phyloP scores from a whole-genome alignment of 2,113 vertebrate genomes.

The Bubo scandiacus region DNA sequence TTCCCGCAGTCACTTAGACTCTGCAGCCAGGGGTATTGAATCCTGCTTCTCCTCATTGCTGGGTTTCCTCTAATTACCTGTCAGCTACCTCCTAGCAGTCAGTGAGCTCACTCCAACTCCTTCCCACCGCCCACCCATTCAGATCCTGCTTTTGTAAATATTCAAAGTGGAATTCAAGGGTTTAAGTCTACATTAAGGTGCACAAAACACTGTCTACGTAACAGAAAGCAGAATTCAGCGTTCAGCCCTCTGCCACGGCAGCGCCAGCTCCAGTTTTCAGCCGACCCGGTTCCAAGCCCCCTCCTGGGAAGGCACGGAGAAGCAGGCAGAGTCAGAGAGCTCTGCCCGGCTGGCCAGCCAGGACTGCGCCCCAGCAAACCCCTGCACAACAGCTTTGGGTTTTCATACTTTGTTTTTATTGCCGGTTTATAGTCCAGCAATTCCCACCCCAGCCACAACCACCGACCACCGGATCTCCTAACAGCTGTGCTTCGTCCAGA shows the following conservation, averaged over 20 bases:
- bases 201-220: not conserved
- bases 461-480: not conserved
- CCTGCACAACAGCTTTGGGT: not conserved
- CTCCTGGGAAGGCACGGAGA: not conserved
- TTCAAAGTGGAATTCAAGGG: not conserved
- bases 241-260: rapidly evolving
- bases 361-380: not conserved
- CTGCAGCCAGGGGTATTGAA: not conserved
- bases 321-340: not conserved
- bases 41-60: not conserved
- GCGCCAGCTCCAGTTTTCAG: not conserved
- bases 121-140: not conserved
- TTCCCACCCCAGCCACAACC: not conserved
- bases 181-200: not conserved
- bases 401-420: not conserved
- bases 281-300: not conserved
- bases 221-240: not conserved
- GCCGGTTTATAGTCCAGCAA: not conserved
- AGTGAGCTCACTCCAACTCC: not conserved
- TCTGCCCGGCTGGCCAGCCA: not conserved
- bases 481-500: not conserved
- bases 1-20: not conserved
- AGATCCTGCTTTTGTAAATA: not conserved
- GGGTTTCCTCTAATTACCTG: not conserved
- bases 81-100: not conserved